A percentile compares a stretch with the other conserved stretches of the same genome.
These are phyloP conservation scores for Nothocercus julius DNA, from an alignment of 2,113 vertebrate genomes.

Conservation along the genomic window DNA sequence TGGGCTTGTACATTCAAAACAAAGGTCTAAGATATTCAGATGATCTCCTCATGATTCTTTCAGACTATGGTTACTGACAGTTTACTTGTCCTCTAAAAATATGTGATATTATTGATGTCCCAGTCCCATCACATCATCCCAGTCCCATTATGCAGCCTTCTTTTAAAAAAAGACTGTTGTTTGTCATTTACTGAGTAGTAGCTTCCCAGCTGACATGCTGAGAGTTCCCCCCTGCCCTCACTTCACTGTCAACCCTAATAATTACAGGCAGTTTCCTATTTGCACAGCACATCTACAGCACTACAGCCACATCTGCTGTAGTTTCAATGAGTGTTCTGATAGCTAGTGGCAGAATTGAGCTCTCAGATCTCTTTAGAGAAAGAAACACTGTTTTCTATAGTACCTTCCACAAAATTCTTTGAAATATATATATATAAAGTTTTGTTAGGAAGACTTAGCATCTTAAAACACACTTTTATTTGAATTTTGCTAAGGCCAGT, in stretches of 20 bases:
- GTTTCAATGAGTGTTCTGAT: background rate
- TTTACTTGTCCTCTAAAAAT: background rate
- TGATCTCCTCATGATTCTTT: background rate
- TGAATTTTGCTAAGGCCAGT: conserved; percentile 28
- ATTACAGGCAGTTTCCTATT: background rate
- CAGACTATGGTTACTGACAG: background rate
- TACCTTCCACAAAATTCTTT: background rate
- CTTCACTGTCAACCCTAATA: background rate
- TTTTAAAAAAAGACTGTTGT: background rate
- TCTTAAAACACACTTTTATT: conserved; percentile 38
- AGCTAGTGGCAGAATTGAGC: background rate
- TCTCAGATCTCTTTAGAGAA: background rate
- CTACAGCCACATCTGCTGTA: background rate
- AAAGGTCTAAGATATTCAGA: background rate
- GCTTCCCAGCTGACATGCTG: background rate
- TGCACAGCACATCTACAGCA: background rate
- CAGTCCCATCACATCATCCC: background rate
- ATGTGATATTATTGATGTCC: background rate
- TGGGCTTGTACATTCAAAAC: background rate
- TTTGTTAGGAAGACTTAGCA: background rate
- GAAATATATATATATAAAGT: background rate
- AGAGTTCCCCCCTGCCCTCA: background rate
- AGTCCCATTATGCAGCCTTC: background rate
- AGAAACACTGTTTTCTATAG: background rate
- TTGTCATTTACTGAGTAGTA: background rate